phyloP scores from a whole-genome alignment of 2,797 vertebrate genomes.

The Semaprochilodus insignis region DNA sequence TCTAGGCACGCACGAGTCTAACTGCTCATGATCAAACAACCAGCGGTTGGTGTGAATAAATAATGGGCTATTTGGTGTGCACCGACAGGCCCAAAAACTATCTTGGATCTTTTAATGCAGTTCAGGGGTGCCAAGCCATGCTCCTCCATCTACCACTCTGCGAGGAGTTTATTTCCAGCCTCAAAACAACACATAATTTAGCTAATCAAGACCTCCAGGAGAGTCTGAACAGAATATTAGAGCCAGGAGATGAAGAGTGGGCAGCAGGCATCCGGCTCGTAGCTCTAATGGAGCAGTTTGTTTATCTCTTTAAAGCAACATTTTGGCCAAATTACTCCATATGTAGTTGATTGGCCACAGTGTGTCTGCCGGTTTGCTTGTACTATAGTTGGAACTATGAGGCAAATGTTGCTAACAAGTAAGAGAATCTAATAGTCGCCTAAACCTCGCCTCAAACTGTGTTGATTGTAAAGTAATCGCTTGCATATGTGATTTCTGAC shows the following conservation, averaged over 20 bases:
- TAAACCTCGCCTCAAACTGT: too few relatives aligned
- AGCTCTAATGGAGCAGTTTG: too few relatives aligned
- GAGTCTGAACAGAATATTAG: neutral
- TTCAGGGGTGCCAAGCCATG: neutral
- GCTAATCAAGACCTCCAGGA: neutral
- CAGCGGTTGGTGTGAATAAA: conserved; percentile 12
- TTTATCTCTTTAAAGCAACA: too few relatives aligned
- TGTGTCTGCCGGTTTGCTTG: too few relatives aligned
- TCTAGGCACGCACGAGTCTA: neutral
- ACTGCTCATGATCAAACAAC: neutral
- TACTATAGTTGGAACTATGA: too few relatives aligned
- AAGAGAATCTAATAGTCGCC: too few relatives aligned
- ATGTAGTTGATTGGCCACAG: too few relatives aligned
- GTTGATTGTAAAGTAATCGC: too few relatives aligned
- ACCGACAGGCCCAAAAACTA: neutral
- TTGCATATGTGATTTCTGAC: too few relatives aligned
- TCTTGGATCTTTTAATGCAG: neutral
- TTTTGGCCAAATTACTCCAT: neutral
- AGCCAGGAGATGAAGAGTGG: neutral
- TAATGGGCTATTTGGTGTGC: neutral
- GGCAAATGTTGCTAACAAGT: too few relatives aligned
- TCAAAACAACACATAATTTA: neutral
- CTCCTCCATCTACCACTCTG: neutral
- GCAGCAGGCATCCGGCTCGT: neutral
- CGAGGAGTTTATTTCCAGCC: neutral